Base-by-base conservation (phyloP, 2,113 vertebrate genomes). In the Gnathonemus echidnorhynchus region DNA sequence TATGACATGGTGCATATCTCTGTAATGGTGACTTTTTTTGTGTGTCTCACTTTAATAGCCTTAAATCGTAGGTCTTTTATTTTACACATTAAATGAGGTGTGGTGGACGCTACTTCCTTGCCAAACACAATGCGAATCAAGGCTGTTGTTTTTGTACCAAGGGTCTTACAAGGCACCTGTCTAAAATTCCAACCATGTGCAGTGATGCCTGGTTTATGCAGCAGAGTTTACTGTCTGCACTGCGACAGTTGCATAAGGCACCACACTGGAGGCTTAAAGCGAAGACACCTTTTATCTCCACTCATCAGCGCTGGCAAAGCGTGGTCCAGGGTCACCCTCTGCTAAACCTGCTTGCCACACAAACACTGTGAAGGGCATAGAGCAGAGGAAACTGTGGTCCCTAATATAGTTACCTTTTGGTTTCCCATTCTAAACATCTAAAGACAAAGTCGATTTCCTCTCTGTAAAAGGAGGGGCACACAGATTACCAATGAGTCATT, bases 181-280 rank as follows among this genome's bases (percentile, higher is more conserved):
- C 92, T 92, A 88, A 92, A 92, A 95, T 95, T 94, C 94, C 92
- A 91, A 91, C 92, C 94, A 95, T 93, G 93, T 95, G 93, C 92
- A 93, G 93, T 66, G 92, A 95, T 92, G 90, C 83, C 92, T 93
- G 93, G 93, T 93, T 95, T 95, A 94, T 95, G 93, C 94, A 92
- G 93, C 91, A 92, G 92, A 93, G 95, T 95, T 94, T 95, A 93
- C 94, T 95, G 94, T 94, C 94, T 95, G 94, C 94, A 95, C 93
- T 95, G 94, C 93, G 92, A 95, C 94, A 95, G 94, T 95, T 96
- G 95, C 94, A 96, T 95, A 95, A 95, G 95, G 95, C 95, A 93
- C 94, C 92, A 92, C 93, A 92, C 93, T 93, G 92, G 93, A 93
- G 93, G 94, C 93, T 94, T 94, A 93, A 94, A 94, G 94, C 92